Evolutionary conservation across 92 coral and sea anemone genomes (phyloP), one percentile per base, ranked within the genome.

Genomic region (Meandrina meandrites): DNA sequence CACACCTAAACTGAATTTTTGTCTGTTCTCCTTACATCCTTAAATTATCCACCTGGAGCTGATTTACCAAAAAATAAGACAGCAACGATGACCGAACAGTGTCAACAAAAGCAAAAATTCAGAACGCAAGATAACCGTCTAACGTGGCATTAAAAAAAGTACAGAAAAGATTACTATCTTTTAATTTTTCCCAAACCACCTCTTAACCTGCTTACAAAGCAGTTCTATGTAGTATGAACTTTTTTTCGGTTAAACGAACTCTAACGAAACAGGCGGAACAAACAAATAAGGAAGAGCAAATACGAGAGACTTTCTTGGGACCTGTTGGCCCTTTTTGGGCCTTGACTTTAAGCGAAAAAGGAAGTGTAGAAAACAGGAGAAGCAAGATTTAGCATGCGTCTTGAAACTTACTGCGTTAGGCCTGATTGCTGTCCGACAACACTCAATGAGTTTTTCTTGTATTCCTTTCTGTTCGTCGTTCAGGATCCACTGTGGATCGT

Each of bases 401-500:
- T 40, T 9, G 18, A 24, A 5, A 88, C 91, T 84, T 84, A 89
- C 91, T 54, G 91, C 91, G 79, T 89, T 89, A 24, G 89, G 89
- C 37, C 91, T 36, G 66, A 89, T 78, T 34, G 79, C 79, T 27
- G 74, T 69, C 32, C 91, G 64, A 40, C 91, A 89, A 5, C 67
- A 56, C 12, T 89, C 89, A 4, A 89, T 78, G 27, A 89, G 69
- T 32, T 78, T 84, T 21, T n/a, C 48, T 56, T 89, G 88, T n/a
- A 89, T 68, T 69, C 78, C 79, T 68, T 40, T 89, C 40, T 89
- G 91, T 32, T 84, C 84, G 2, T 89, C 85, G 76, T 53, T 62
- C 88, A 89, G 42, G 9, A 54, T 10, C 91, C 91, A 89, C 17
- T 89, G 91, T 37, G 91, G 91, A 50, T 89, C 91, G 80, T 75